Evolutionary conservation across 2,888 invertebrate species (phyloP).

Genomic region (Drosophila bunnanda): DNA sequence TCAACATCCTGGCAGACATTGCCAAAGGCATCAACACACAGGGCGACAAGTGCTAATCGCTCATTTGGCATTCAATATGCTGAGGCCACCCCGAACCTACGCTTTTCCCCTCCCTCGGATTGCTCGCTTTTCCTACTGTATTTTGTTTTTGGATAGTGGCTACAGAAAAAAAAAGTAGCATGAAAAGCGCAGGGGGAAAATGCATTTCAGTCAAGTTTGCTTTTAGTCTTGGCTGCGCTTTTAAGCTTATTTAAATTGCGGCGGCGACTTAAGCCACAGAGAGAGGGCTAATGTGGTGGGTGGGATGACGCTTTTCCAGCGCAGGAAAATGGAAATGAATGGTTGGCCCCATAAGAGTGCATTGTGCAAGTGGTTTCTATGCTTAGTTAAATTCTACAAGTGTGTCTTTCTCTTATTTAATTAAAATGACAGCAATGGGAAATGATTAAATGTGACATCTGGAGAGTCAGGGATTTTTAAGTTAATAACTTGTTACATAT

Average conservation of each 20-base stretch:
- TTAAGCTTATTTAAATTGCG: constrained; percentile 69
- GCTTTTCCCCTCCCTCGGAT: neutral
- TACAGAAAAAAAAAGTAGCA: neutral
- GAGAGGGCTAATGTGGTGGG: neutral
- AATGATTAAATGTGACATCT: constrained; percentile 20
- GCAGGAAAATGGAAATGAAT: constrained; percentile 6
- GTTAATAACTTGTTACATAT: too few species aligned
- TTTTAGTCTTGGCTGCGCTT: constrained; percentile 61
- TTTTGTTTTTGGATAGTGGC: constrained; percentile 7
- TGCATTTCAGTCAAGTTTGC: constrained; percentile 59
- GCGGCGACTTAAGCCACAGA: constrained; percentile 31
- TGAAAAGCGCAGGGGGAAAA: constrained; percentile 22
- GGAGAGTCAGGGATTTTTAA: constrained; percentile 2
- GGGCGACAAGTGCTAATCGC: constrained; percentile 63
- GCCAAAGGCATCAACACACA: constrained; percentile 36
- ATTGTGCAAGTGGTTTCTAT: constrained; percentile 45
- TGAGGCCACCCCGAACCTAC: constrained; percentile 3
- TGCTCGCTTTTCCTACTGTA: neutral
- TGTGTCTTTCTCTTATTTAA: constrained; percentile 13
- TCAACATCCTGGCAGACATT: constrained; percentile 37
- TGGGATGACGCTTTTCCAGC: constrained; percentile 6
- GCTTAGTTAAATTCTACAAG: constrained; percentile 48
- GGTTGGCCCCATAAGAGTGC: constrained; percentile 23
- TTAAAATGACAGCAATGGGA: constrained; percentile 15
- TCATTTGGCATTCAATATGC: constrained; percentile 69